phyloP scores from a whole-genome alignment of 37 sponge, comb jelly and placozoan species.

The Bolinopsis microptera region DNA sequence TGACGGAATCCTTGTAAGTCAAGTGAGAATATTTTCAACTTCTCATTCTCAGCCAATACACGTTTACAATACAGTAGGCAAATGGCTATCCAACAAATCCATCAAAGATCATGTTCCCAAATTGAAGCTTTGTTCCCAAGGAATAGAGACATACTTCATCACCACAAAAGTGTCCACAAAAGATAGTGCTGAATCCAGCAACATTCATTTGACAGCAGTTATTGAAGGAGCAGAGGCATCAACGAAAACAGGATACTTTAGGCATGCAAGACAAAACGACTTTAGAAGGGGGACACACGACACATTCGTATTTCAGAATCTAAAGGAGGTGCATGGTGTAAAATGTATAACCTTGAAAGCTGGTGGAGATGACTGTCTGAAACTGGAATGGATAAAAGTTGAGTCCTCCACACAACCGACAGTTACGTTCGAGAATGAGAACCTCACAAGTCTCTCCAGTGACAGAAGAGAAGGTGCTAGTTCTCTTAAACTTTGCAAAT shows the following conservation, averaged over 20 bases:
- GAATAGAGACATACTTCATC: neutral
- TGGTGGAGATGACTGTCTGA: neutral
- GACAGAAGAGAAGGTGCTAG: neutral
- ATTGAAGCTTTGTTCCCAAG: neutral
- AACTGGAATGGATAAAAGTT: neutral
- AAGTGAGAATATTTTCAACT: neutral
- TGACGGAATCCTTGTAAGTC: neutral
- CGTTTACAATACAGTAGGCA: neutral
- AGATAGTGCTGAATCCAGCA: neutral
- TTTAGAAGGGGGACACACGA: neutral
- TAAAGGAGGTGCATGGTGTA: neutral
- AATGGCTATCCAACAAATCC: neutral
- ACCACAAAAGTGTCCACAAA: neutral
- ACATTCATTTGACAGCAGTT: neutral
- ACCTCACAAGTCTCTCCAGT: neutral
- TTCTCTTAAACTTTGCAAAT: neutral
- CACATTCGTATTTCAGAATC: neutral
- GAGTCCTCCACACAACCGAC: neutral
- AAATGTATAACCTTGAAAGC: neutral
- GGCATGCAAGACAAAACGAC: neutral
- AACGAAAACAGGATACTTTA: neutral
- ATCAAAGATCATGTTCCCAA: neutral
- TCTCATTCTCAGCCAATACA: neutral
- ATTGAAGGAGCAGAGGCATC: neutral
- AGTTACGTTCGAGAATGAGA: neutral